A percentile compares a stretch with the other conserved stretches of the same genome.
These are phyloP conservation scores for Eulemur rufifrons DNA, from an alignment of 2,113 vertebrate genomes.

Conservation along the genomic window DNA sequence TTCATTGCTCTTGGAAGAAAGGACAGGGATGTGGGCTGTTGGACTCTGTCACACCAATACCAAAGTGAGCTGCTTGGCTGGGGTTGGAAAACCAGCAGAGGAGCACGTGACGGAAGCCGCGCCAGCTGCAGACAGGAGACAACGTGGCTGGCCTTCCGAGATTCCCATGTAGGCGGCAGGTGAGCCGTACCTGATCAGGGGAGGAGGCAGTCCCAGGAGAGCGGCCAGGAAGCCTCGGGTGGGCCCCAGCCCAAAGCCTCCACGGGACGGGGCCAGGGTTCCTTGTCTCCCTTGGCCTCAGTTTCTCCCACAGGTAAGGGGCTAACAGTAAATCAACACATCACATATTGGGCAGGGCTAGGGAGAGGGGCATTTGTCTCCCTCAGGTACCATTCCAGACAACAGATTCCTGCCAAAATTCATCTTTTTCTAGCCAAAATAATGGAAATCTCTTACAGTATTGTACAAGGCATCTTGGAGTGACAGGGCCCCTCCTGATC, in stretches of 20 bases:
- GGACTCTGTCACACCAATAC: slow-evolving; percentile 57
- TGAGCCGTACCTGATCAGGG: background rate
- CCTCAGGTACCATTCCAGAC: background rate
- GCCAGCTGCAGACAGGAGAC: no score
- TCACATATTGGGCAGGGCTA: background rate
- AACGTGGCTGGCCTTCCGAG: background rate
- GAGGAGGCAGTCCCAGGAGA: background rate
- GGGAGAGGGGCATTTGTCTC: background rate
- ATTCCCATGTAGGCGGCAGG: background rate
- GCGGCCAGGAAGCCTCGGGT: background rate
- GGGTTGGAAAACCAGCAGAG: background rate
- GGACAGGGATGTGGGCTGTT: slow-evolving; percentile 27
- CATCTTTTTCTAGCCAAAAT: background rate
- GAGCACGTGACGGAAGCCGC: background rate
- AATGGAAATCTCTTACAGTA: background rate
- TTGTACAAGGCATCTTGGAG: background rate
- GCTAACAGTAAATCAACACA: background rate
- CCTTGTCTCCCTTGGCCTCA: background rate
- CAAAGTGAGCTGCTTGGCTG: background rate
- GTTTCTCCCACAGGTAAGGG: background rate
- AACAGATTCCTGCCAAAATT: background rate
- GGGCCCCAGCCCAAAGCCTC: no score
- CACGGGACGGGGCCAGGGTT: background rate
- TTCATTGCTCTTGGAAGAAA: slow-evolving; percentile 68
- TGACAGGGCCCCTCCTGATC: background rate